Percentiles rank a stretch among this genome's conserved stretches.
Evolutionary conservation across 1,140 invertebrate species (phyloP).

Genomic region (Ceratitis capitata): DNA sequence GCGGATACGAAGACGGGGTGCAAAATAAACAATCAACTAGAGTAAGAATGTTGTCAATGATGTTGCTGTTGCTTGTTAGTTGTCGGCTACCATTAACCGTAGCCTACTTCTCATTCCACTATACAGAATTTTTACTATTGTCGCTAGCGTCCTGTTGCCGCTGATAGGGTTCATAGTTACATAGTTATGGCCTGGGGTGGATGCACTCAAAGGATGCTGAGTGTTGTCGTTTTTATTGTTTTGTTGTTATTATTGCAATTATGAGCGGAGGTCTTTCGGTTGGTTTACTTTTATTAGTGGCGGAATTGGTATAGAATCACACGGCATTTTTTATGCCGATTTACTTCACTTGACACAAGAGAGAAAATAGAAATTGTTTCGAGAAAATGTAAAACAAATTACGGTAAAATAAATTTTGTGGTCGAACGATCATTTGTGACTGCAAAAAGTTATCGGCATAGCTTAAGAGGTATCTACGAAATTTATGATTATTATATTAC

Average conservation of each 20-base stretch:
- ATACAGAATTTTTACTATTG: not conserved
- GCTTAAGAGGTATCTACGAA: too few species aligned
- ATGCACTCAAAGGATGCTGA: slow-evolving; percentile 3
- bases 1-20: not conserved
- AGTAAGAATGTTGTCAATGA: slow-evolving; percentile 8
- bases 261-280: slow-evolving; percentile 29
- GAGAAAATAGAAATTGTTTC: not conserved
- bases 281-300: slow-evolving; percentile 30
- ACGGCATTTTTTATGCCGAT: not conserved
- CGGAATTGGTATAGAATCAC: not conserved
- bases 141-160: not conserved
- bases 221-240: slow-evolving; percentile 37
- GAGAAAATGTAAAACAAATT: not conserved
- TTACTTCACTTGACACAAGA: not conserved
- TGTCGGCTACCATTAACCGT: not conserved
- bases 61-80: not conserved
- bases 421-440: too few species aligned
- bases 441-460: too few species aligned
- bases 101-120: not conserved
- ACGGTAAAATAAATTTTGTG: not conserved
- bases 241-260: slow-evolving; percentile 30
- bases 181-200: not conserved
- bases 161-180: slow-evolving; percentile 12
- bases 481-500: too few species aligned
- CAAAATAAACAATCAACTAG: slow-evolving; percentile 5